Base-by-base conservation (phyloP, 2,797 vertebrate genomes). In the Phaenicophaeus curvirostris region DNA sequence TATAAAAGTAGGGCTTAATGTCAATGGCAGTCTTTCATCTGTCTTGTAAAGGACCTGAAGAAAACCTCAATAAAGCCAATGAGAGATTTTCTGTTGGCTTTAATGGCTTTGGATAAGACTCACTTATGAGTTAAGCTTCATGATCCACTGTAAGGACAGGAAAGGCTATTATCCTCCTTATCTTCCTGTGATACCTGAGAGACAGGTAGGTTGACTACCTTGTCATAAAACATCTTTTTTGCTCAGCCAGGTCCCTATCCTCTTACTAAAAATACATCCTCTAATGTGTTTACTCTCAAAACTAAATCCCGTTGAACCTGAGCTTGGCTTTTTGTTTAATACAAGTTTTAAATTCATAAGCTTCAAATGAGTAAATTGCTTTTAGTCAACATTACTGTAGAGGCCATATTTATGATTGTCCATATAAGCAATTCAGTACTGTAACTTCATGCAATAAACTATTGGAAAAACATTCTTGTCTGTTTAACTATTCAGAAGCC, bases 1-100 rank as follows among this genome's bases (percentile, higher is more conserved):
- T 90, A 66, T 62, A 83, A 82, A 90, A 86, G 75, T 62, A 63
- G 51, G 15, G 17, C 39, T 83, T 83, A 33, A 89, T 87, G 44
- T 83, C 75, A 65, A 53, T 65, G 72, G 37, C 41, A 85, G 31
- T 80, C 61, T 87, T 93, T 91, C 72, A 74, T 31, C 81, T 85
- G 48, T 68, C 85, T 41, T 91, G 42, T 75, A 55, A 86, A 83
- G 59, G 5, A 78, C 35, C 54, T 80, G 57, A 93, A 77, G 44
- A 90, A 94, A 93, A 93, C 41, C 68, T 89, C 81, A 72, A 89
- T 92, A 89, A 90, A 92, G 46, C 80, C 81, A 85, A 23, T 35
- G 33, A 89, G 61, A 92, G 30, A 62, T 80, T 94, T 39, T 93
- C 83, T 69, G 4, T 76, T 94, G 46, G 35, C 59, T 85, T 95